Evolutionary conservation across 2,888 invertebrate species (phyloP).

Genomic region (Drosophila affinis): DNA sequence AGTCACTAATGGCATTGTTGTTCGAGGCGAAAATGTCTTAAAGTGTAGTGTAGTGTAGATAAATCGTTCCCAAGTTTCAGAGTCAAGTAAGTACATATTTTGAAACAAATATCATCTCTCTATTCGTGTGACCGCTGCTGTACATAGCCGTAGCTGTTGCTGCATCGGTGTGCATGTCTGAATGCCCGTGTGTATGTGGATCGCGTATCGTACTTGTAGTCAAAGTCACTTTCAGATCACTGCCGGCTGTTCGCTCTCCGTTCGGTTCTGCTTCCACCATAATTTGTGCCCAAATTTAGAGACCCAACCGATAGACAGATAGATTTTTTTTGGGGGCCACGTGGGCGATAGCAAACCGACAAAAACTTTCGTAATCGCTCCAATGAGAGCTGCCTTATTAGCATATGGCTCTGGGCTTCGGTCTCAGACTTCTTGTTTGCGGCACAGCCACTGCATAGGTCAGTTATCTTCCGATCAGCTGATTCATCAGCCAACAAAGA

Average conservation of each 20-base stretch:
- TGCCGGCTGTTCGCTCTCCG: constrained; percentile 18
- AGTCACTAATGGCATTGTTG: too few relatives aligned
- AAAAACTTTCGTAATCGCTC: constrained; percentile 60
- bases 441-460: constrained; percentile 59
- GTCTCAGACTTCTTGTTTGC: constrained; percentile 54
- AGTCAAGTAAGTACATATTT: too few relatives aligned
- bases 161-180: constrained; percentile 25
- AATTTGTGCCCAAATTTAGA: constrained; percentile 77
- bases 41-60: too few relatives aligned
- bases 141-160: constrained; percentile 11
- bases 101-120: too few relatives aligned
- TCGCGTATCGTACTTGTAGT: constrained; percentile 70
- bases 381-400: constrained; percentile 59
- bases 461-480: constrained; percentile 67
- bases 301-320: not conserved
- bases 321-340: constrained; percentile 42
- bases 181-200: constrained; percentile 3
- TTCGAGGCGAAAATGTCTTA: too few relatives aligned
- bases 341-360: constrained; percentile 60
- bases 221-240: constrained; percentile 79
- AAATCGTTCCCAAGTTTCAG: too few relatives aligned
- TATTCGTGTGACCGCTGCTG: constrained; percentile 4
- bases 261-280: constrained; percentile 63
- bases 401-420: constrained; percentile 45
- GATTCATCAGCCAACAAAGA: constrained; percentile 60